Evolutionary conservation across 2,797 vertebrate species (phyloP).

Genomic region (Nannoperca australis): DNA sequence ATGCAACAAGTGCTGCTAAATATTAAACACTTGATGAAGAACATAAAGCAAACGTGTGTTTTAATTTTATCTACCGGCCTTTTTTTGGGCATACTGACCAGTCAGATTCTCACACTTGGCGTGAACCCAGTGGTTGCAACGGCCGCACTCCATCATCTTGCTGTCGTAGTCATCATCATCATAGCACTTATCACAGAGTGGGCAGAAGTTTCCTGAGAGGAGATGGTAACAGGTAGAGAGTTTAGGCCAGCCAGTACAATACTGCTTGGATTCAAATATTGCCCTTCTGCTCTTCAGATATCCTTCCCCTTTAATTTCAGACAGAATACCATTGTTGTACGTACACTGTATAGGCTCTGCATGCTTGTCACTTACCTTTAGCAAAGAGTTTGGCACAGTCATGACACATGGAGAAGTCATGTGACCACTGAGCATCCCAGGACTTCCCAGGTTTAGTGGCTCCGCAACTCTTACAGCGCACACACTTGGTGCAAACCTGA

Average conservation of each 20-base stretch:
- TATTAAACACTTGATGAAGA: slow-evolving; percentile 1
- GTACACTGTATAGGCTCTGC: not conserved
- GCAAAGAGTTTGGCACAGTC: slow-evolving; percentile 99
- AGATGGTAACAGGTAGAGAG: slow-evolving; percentile 6
- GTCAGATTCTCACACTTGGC: slow-evolving; percentile 97
- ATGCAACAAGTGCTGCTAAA: slow-evolving; percentile 29
- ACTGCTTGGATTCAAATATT: not conserved
- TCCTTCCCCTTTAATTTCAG: not conserved
- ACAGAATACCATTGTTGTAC: not conserved
- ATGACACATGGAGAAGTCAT: slow-evolving; percentile 98
- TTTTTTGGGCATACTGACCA: slow-evolving; percentile 82
- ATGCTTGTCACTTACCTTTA: slow-evolving; percentile 89
- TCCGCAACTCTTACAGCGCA: slow-evolving; percentile 97
- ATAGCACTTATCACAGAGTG: slow-evolving; percentile 96
- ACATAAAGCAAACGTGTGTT: not conserved
- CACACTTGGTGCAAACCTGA: slow-evolving; percentile 98
- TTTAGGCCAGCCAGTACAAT: not conserved
- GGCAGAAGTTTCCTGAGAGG: slow-evolving; percentile 93
- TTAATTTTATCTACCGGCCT: too few relatives aligned
- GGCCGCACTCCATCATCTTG: slow-evolving; percentile 97
- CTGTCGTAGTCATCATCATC: slow-evolving; percentile 95
- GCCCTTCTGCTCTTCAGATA: not conserved
- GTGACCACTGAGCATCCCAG: slow-evolving; percentile 99
- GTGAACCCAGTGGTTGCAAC: slow-evolving; percentile 97
- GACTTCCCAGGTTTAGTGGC: slow-evolving; percentile 98